Base-by-base conservation (phyloP, 2,113 vertebrate species). In the Lagopus leucura region DNA sequence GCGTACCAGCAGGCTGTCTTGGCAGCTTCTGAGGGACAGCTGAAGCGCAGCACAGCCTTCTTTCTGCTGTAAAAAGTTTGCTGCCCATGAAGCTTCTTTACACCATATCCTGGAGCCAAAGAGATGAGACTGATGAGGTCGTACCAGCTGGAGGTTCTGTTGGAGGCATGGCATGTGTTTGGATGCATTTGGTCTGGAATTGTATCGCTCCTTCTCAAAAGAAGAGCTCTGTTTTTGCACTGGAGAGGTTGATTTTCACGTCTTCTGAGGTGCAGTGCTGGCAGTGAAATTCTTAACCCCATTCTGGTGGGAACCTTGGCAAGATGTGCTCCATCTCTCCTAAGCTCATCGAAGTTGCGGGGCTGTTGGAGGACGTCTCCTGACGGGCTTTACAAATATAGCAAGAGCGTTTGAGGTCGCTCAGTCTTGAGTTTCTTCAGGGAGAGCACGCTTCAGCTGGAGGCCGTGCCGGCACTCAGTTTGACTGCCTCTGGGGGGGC, bases 371-470 rank as follows among this genome's bases (percentile, higher is more conserved):
- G 89, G 94, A 81, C 47, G 1, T 80, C 69, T 95, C 36, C 25
- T 92, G 5, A 2, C 7, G 34, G 24, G 0, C 60, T 92, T 91
- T 92, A 94, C 92, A 95, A 93, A 92, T 96, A 93, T 88, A 96
- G 92, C 82, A 67, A 82, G 93, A 86, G 82, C 78, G 0, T 80
- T 85, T 94, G 67, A 95, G 91, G 94, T 94, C 89, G 50, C 28
- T 85, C 9, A 13, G 89, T 82, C 89, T 94, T 93, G 85, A 82
- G 79, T 93, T 93, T 92, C 92, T 94, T 91, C 55, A 66, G 91
- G 67, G 75, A 80, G 75, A 80, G 66, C 48, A 42, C 10, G 6
- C 55, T 86, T 70, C 67, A 82, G 64, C 75, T 91, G 67, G 45
- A 73, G 60, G 82, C 89, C 80, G 64, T 74, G 84, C 74, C 12